Base-by-base conservation (phyloP, 2,113 vertebrate species). In the Ailuropoda melanoleuca region DNA sequence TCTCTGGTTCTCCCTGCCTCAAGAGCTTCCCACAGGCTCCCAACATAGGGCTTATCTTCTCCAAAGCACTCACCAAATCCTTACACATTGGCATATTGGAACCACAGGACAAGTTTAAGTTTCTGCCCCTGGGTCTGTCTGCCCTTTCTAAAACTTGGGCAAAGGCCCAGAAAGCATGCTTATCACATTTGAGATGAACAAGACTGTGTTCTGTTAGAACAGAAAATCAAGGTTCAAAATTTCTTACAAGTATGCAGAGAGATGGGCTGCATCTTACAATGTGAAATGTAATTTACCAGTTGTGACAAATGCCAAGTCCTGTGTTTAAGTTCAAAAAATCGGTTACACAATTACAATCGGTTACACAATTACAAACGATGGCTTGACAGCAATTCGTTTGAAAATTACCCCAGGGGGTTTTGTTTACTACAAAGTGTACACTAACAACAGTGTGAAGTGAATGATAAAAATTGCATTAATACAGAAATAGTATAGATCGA, bases 241-340 rank as follows among this genome's bases (percentile, higher is more conserved):
- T 62, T 93, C 85, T 89, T 88, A 24, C 24, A 74, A 66, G 60
- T 46, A 8, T 70, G 37, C 46, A 70, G 39, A 95, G 72, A 93
- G 75, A 78, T 62, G n/a, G 56, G 34, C 78, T 90, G 39, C 70
- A 88, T 14, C 64, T 95, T 94, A 87, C 10, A 78, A 29, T 26
- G 23, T 90, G 80, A 96, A 90, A 82, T 66, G 75, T 93, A 75
- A 96, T 93, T 96, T 95, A 60, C 90, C 81, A 80, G 34, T 91
- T 87, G n/a, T 89, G 94, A 93, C 89, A 86, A 93, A 97, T 97
- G 68, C 58, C 82, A 83, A 78, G 19, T 92, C 39, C 58, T 90
- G 3, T 96, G 85, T 95, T 96, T 95, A 93, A 97, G 95, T 97
- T 95, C 21, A 93, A 55, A 98, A 92, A 93, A 95, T 88, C 48